Conservation (phyloP, 2,888 invertebrate species). For the Dione juno region DNA sequence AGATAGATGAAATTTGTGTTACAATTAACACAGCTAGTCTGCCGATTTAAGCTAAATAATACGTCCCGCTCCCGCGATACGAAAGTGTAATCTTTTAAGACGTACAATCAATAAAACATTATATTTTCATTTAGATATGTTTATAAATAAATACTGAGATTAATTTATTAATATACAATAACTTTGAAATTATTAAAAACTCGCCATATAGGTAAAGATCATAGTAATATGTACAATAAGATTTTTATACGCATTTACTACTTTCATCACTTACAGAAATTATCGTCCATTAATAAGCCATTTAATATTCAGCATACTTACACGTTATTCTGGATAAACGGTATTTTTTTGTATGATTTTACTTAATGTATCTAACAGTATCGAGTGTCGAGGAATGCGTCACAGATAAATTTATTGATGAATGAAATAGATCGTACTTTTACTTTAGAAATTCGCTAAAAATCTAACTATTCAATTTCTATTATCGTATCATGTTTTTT, state of each 20-base stretch:
- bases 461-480: conserved; percentile 37
- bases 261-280: neutral
- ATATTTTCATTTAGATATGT: conserved; percentile 19
- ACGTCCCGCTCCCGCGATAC: conserved; percentile 6
- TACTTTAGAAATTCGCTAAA: conserved; percentile 44
- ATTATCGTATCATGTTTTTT: conserved; percentile 16
- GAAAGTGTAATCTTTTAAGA: conserved; percentile 30
- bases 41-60: neutral
- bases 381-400: conserved; percentile 30
- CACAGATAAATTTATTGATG: conserved; percentile 36
- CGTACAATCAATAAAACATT: conserved; percentile 3
- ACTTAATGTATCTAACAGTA: conserved; percentile 27
- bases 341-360: conserved; percentile 20
- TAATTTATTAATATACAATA: no score
- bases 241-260: neutral
- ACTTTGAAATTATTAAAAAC: neutral
- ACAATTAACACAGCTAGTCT: neutral
- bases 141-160: no score
- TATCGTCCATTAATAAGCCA: neutral
- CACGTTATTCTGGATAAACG: conserved; percentile 32
- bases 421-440: conserved; percentile 40
- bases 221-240: conserved; percentile 3
- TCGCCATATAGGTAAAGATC: neutral
- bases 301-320: conserved; percentile 40
- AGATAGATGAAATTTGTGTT: neutral